phyloP scores from a whole-genome alignment of 2,888 invertebrate genomes.

The Perdita meconis region DNA sequence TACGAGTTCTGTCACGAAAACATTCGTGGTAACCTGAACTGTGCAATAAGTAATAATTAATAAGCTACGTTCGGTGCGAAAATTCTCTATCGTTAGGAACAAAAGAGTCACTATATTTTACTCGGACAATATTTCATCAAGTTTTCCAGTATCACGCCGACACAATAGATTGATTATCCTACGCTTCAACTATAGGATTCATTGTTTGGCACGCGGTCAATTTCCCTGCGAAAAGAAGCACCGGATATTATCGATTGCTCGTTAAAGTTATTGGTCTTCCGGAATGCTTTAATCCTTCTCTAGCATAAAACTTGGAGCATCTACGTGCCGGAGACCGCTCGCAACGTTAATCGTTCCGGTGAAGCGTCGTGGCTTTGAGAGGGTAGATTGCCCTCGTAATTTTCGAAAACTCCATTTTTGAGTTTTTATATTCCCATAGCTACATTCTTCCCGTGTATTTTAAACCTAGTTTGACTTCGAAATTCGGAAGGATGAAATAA shows the following conservation, averaged over 20 bases:
- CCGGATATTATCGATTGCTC: slow-evolving; percentile 65
- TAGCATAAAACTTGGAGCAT: not conserved
- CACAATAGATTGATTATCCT: slow-evolving; percentile 57
- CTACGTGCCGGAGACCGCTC: not conserved
- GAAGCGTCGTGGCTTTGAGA: not conserved
- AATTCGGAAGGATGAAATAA: no score
- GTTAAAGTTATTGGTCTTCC: slow-evolving; percentile 59
- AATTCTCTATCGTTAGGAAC: no score
- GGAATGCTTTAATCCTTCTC: slow-evolving; percentile 30
- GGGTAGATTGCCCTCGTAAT: no score
- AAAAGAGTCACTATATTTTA: no score
- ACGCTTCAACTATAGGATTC: slow-evolving; percentile 63
- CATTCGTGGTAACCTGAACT: no score
- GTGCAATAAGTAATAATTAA: no score
- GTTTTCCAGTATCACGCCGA: not conserved
- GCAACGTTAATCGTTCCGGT: slow-evolving; percentile 25
- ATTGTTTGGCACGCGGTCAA: slow-evolving; percentile 70
- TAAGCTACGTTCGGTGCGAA: no score
- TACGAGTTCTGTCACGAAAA: no score
- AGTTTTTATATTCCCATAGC: no score
- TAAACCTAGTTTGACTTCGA: no score
- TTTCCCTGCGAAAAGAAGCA: slow-evolving; percentile 51
- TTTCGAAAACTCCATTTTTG: no score
- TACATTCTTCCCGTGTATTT: no score
- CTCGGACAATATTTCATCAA: not conserved